These are phyloP conservation scores for Mimachlamys varia DNA, from an alignment of 2,888 invertebrate species.

Conservation along the genomic window DNA sequence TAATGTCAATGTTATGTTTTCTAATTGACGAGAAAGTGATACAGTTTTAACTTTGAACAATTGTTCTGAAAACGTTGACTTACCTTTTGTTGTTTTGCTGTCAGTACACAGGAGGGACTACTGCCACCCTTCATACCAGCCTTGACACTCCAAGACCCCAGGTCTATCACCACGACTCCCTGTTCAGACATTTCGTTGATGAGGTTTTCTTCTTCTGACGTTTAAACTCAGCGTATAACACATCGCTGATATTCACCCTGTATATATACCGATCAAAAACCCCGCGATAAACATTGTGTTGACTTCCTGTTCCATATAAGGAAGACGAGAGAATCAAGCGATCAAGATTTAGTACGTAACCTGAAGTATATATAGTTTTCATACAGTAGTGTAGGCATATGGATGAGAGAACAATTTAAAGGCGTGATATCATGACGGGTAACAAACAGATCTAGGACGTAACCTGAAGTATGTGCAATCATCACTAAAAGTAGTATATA, in stretches of 20 bases:
- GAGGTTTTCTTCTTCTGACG: not conserved
- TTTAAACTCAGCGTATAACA: not conserved
- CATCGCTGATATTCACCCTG: not conserved
- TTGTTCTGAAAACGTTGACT: not conserved
- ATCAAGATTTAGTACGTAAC: not conserved
- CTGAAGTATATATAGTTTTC: not conserved
- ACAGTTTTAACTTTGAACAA: too few relatives aligned
- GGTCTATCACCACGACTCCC: conserved; percentile 8
- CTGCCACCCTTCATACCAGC: not conserved
- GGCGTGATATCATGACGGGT: not conserved
- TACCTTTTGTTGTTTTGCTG: conserved; percentile 5
- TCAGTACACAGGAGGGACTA: not conserved
- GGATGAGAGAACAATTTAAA: not conserved
- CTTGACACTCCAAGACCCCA: conserved; percentile 12
- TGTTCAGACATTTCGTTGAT: not conserved
- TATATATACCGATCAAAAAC: not conserved
- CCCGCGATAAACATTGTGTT: conserved; percentile 17
- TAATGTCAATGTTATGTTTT: too few relatives aligned
- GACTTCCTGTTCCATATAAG: not conserved
- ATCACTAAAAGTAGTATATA: not conserved
- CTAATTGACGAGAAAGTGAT: too few relatives aligned
- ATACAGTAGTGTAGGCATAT: not conserved
- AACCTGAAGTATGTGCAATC: not conserved
- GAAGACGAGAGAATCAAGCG: not conserved
- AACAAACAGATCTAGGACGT: not conserved